phyloP scores from a whole-genome alignment of 53 echinoderm and acorn worm species.

The Echinometra lucunter region DNA sequence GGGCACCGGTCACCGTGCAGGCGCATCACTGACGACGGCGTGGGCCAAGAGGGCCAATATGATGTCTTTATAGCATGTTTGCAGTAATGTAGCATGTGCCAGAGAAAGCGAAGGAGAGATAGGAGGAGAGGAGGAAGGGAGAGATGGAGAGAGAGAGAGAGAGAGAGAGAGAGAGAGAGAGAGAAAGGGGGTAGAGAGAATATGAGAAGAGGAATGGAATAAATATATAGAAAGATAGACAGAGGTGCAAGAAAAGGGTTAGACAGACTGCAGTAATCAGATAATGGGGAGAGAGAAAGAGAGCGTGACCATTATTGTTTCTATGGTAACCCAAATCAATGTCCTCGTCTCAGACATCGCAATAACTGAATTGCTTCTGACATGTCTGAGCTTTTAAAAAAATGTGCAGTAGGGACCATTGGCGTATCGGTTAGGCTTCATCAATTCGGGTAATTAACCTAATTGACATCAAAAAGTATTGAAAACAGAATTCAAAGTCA shows the following conservation, averaged over 20 bases:
- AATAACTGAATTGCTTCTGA: background rate
- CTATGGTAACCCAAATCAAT: background rate
- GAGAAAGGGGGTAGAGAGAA: background rate
- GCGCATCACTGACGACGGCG: background rate
- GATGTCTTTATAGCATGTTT: background rate
- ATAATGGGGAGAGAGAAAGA: background rate
- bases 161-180: slow-evolving; percentile 25
- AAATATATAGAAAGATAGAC: background rate
- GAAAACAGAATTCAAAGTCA: background rate
- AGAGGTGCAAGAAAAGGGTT: background rate
- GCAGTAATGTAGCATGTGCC: background rate
- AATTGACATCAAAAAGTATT: background rate
- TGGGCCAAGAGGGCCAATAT: background rate
- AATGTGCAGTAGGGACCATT: background rate
- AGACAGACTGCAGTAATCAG: too few relatives aligned
- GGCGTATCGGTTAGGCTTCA: background rate
- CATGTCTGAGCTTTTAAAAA: background rate
- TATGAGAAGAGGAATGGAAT: background rate
- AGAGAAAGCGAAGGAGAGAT: background rate
- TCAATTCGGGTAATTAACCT: background rate
- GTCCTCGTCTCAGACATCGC: background rate
- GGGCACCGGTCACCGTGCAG: background rate
- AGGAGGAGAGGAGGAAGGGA: background rate
- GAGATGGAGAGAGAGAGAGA: slow-evolving; percentile 1
- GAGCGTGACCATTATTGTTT: background rate